A percentile compares a stretch with the other conserved stretches of the same genome.
These are phyloP conservation scores for Panthera leo DNA, from an alignment of 2,113 vertebrate species.

Conservation along the genomic window DNA sequence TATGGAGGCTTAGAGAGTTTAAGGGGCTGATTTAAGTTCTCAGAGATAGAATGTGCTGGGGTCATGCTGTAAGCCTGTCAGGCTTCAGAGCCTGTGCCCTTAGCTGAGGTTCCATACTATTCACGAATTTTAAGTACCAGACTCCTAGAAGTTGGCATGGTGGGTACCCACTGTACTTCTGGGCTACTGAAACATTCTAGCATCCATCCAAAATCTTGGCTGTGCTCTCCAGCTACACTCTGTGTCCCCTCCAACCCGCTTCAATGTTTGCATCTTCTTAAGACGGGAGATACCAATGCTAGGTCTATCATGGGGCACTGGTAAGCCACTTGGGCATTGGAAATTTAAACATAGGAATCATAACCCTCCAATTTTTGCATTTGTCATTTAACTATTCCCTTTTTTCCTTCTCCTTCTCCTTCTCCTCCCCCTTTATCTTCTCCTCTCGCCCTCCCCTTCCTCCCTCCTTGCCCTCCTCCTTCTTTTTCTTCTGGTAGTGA, in stretches of 20 bases:
- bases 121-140: not conserved
- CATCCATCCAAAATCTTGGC: not conserved
- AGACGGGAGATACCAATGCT: not conserved
- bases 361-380: not conserved
- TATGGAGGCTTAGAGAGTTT: not conserved
- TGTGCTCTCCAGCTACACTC: not conserved
- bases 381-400: not conserved
- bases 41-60: not conserved
- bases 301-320: no score
- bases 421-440: not conserved
- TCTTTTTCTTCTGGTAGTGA: not conserved
- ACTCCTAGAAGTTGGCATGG: not conserved
- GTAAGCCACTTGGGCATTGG: not conserved
- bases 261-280: not conserved
- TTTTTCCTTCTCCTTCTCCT: not conserved
- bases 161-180: no score
- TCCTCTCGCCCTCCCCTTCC: accelerated
- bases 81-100: not conserved
- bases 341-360: not conserved
- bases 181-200: not conserved
- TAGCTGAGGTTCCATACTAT: not conserved
- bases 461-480: not conserved
- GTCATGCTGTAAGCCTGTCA: not conserved
- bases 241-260: not conserved
- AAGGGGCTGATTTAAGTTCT: not conserved